Evolutionary conservation across 2,888 invertebrate genomes (phyloP), one percentile per base, ranked within the genome.

Genomic region (Augiades crinisus): DNA sequence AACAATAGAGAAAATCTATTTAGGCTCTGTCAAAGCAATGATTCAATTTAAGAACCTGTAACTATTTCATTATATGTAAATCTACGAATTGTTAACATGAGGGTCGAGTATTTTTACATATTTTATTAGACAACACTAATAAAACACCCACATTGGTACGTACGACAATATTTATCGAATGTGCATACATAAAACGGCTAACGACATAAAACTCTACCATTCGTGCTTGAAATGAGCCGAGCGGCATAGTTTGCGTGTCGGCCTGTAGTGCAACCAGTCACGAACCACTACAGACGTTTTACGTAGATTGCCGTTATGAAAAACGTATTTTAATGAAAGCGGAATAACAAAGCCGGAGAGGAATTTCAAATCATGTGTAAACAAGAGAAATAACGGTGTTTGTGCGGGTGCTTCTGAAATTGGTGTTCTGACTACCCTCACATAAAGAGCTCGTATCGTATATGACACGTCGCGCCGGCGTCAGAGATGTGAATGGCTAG

Each of bases 401-500:
- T 45, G n/a, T 37, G 17, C 22, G 44, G 34, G 31, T 5, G 37
- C 24, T 34, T 50, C 36, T 51, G 51, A 5, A 44, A 41, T 57
- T 41, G 30, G 43, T 40, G 37, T 58, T 51, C 37, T 5, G 21
- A 50, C 43, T 37, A 38, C 46, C 40, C 38, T 52, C 44, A 14
- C 44, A 31, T 40, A 44, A 10, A 12, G 27, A 24, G 56, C 45
- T 58, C 56, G 57, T 59, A 60, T 57, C 3, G 10, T 27, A 4
- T 27, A 27, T 3, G 58, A 57, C 58, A 55, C 60, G 67, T 69
- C 67, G 66, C 65, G 66, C 33, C 63, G 68, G 67, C 71, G 70
- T 62, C 70, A 57, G 46, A 51, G 53, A 58, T 56, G 60, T 68
- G 69, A 71, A 70, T 67, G 81, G 73, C 80, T 71, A 84, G 86